phyloP scores from a whole-genome alignment of 2,888 invertebrate species.

The Hylaea fasciaria region DNA sequence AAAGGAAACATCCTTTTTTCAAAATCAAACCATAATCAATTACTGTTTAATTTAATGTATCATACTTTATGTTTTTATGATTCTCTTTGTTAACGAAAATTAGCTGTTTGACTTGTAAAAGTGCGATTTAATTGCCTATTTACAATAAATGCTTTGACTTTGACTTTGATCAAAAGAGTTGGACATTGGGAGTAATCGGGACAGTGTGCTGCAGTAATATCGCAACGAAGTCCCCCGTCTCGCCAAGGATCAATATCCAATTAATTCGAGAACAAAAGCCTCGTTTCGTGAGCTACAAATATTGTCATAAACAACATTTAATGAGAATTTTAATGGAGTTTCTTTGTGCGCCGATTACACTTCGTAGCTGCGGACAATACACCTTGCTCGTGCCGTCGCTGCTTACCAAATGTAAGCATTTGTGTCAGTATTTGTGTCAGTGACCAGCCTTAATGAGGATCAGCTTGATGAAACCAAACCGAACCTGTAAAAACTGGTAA shows the following conservation, averaged over 20 bases:
- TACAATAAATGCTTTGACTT: too few relatives aligned
- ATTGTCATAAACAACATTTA: conserved; percentile 26
- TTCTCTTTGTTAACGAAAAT: too few relatives aligned
- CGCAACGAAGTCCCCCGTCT: not conserved
- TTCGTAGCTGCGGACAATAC: conserved; percentile 10
- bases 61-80: too few relatives aligned
- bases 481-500: too few relatives aligned
- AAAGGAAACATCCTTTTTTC: too few relatives aligned
- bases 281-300: conserved; percentile 15
- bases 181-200: too few relatives aligned
- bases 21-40: too few relatives aligned
- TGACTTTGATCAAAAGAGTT: too few relatives aligned
- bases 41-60: too few relatives aligned
- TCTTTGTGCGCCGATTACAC: conserved; percentile 16
- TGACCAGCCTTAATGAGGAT: not conserved
- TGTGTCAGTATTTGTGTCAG: not conserved
- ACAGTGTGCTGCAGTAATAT: not conserved
- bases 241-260: conserved; percentile 19
- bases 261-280: conserved; percentile 20
- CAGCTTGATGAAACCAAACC: not conserved
- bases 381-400: not conserved
- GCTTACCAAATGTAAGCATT: too few relatives aligned
- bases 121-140: too few relatives aligned
- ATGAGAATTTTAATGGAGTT: conserved; percentile 23
- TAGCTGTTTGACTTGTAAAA: too few relatives aligned